These are phyloP conservation scores for Nomada hirtipes DNA, from an alignment of 2,888 invertebrate species.

Conservation along the genomic window DNA sequence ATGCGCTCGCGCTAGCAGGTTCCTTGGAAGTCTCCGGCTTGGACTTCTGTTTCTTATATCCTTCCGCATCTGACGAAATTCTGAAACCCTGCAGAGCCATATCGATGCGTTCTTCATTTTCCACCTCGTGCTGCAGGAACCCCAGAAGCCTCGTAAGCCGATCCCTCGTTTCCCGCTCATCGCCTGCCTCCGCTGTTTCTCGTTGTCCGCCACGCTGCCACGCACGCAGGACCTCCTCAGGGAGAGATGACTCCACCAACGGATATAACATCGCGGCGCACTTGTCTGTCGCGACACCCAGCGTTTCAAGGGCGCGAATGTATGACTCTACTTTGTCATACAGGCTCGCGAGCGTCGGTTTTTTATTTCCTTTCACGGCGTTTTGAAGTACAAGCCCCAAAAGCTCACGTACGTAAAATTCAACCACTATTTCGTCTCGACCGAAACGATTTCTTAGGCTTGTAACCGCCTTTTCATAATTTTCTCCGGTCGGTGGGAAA, in stretches of 20 bases:
- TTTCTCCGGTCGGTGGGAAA: constrained; percentile 24
- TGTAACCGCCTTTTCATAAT: constrained; percentile 68
- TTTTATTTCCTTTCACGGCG: constrained; percentile 40
- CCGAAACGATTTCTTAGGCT: constrained; percentile 68
- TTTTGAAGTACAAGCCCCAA: constrained; percentile 72
- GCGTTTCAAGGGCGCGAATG: constrained; percentile 67
- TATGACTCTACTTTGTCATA: constrained; percentile 74
- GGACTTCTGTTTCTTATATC: neutral
- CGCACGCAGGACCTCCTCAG: too few species aligned
- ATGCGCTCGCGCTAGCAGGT: neutral
- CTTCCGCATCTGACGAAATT: constrained; percentile 4
- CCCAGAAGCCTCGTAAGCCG: constrained; percentile 18
- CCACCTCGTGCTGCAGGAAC: constrained; percentile 46
- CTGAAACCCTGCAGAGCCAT: constrained; percentile 44
- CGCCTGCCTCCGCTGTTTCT: neutral
- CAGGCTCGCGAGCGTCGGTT: constrained; percentile 50
- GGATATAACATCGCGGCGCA: constrained; percentile 70
- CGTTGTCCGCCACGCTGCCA: too few species aligned
- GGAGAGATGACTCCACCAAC: constrained; percentile 64
- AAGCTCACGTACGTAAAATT: constrained; percentile 67
- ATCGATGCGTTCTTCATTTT: constrained; percentile 49
- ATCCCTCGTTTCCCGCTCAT: constrained; percentile 4
- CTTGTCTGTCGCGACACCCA: constrained; percentile 66
- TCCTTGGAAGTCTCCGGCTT: neutral
- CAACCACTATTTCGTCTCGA: constrained; percentile 44